Base-by-base conservation (phyloP, 2,888 invertebrate species). In the Gryllus longicercus region DNA sequence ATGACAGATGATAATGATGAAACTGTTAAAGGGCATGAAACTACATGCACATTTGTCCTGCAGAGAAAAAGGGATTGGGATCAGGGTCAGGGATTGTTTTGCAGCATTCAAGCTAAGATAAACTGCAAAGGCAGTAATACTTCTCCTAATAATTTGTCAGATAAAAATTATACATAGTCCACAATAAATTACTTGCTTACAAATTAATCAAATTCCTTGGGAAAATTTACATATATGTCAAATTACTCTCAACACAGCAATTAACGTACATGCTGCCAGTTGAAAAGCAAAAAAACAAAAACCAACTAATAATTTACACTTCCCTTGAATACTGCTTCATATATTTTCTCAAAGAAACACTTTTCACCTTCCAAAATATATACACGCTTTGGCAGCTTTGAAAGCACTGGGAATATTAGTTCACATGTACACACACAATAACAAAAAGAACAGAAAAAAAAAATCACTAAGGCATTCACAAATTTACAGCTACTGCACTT, bases 51-150 rank as follows among this genome's bases (percentile, higher is more conserved):
- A 63, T 63, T 63, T 63, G 63, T 63, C 63, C 63, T 63, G 63
- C 63, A 63, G 63, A n/a, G n/a, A 63, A 63, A n/a, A n/a, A 14
- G n/a, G 63, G 63, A 63, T 38, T 38, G 63, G 63, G n/a, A 18
- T 63, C 16, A 18, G 63, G 63, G n/a, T n/a, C 2, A 11, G 63
- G 63, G 63, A 63, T 63, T 63, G 63, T 63, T 14, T 63, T 63
- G 63, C 63, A 63, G 63, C 63, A 63, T 63, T 63, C 63, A 63
- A 63, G 63, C 63, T 63, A 63, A 63, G 63, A 63, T n/a, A 63
- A 63, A 63, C 63, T 63, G 63, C 63, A 63, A 63, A n/a, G 63
- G 63, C 63, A 63, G 63, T 63, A 63, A 63, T 63, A 63, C 63
- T 38, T 38, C 38, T 63, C 63, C 63, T 63, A 63, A n/a, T 38